Evolutionary conservation across 2,113 vertebrate species (phyloP).

Genomic region (Nycticebus coucang): DNA sequence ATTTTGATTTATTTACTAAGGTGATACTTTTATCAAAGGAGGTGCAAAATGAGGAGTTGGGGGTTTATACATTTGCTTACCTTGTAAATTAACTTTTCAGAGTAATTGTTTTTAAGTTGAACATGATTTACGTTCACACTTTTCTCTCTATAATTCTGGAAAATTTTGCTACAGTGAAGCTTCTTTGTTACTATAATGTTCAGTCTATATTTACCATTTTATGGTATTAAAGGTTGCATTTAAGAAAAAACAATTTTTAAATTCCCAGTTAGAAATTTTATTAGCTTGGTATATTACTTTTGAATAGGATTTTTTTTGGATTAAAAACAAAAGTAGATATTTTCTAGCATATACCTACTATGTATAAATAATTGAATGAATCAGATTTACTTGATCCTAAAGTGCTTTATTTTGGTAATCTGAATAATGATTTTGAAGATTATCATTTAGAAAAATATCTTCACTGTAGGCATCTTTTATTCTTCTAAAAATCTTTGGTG

Average conservation of each 20-base stretch:
- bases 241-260: slow-evolving; percentile 29
- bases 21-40: neutral
- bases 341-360: neutral
- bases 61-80: neutral
- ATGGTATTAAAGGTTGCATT: neutral
- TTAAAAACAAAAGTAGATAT: neutral
- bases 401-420: neutral
- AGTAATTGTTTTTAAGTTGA: neutral
- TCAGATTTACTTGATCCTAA: neutral
- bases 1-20: neutral
- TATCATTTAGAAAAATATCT: slow-evolving; percentile 1
- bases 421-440: slow-evolving; percentile 29
- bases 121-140: neutral
- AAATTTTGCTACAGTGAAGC: neutral
- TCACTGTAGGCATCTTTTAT: neutral
- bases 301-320: neutral
- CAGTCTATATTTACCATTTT: neutral
- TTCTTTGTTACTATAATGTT: neutral
- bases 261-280: slow-evolving; percentile 33
- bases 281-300: neutral
- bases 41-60: neutral
- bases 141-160: neutral
- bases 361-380: neutral
- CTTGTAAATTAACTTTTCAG: slow-evolving; percentile 4
- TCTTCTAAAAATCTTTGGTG: neutral